Base-by-base conservation (phyloP, 2,888 invertebrate genomes). In the Cheilosia vulpina region DNA sequence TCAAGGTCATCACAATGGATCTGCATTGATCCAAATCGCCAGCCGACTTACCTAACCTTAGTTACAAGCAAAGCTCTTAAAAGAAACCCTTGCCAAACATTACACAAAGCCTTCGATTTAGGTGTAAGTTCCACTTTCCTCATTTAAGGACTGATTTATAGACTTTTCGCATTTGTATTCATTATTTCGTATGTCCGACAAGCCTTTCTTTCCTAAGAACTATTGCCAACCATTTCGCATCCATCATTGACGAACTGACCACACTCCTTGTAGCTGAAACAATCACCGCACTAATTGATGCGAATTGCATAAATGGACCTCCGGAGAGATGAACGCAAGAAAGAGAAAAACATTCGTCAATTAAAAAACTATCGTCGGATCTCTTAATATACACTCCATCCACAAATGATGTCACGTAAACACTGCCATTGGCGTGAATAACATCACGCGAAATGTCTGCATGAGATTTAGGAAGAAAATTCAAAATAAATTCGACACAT, bases 211-310 rank as follows among this genome's bases (percentile, higher is more conserved):
- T 34, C 13, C 34, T 3, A 13, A 38, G 13, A 13, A 3, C 38
- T 38, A 4, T 13, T 13, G 31, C 2, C 9, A 11, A 13, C 4
- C 53, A 77, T 68, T 76, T 68, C 27, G 57, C 47, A 66, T 52
- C 58, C 47, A 52, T 75, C 68, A 77, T 53, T 19, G 38, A 27
- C 68, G 45, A 27, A 53, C 45, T 5, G 55, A 27, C 27, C 73
- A 55, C 63, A 45, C 19, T 55, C 62, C 19, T 47, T 47, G 55
- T 50, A 15, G 41, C 31, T 38, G 47, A 57, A 63, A 63, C 69
- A 78, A 69, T 69, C 69, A 55, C 21, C 55, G 31, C 31, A 15
- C 62, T 77, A 69, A 77, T 69, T 77, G 77, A 77, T 77, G 76
- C 60, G 68, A 77, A 77, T 77, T 68, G 68, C 1, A 27, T 21